phyloP scores from a whole-genome alignment of 1,140 invertebrate genomes.

The Temnothorax nylanderi region DNA sequence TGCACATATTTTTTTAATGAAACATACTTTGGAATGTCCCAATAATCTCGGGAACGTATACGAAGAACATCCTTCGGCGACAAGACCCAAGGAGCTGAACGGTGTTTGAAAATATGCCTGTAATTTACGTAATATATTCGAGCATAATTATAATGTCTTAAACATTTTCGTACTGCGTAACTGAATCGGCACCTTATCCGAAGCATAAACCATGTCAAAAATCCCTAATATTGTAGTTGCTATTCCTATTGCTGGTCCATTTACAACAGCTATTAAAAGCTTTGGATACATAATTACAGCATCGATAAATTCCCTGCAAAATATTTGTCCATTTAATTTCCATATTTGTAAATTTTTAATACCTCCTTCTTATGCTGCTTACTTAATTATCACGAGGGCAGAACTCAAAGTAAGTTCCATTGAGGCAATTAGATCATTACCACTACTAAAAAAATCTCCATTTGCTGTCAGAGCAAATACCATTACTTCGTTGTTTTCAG shows the following conservation, averaged over 20 bases:
- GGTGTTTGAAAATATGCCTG: slow-evolving; percentile 95
- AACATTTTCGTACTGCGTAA: background rate
- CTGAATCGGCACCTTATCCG: slow-evolving; percentile 87
- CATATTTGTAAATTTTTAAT: background rate
- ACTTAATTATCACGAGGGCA: slow-evolving; percentile 24
- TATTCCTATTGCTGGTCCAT: slow-evolving; percentile 98
- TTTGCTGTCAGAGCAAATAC: slow-evolving; percentile 91
- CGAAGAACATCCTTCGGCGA: slow-evolving; percentile 94
- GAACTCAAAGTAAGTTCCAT: background rate
- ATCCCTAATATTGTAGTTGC: slow-evolving; percentile 93
- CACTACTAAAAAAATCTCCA: slow-evolving; percentile 94
- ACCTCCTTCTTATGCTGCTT: background rate
- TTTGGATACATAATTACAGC: slow-evolving; percentile 96
- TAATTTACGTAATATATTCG: slow-evolving; percentile 15
- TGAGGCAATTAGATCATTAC: slow-evolving; percentile 91
- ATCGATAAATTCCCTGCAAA: slow-evolving; percentile 89
- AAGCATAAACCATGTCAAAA: slow-evolving; percentile 96
- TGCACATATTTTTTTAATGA: slow-evolving; percentile 17
- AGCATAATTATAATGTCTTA: background rate
- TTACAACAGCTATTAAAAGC: slow-evolving; percentile 94
- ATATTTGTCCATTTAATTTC: slow-evolving; percentile 9
- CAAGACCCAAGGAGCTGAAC: slow-evolving; percentile 92
- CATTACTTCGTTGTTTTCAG: slow-evolving; percentile 87
- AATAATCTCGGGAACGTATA: slow-evolving; percentile 94
- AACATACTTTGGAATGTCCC: slow-evolving; percentile 90